These are phyloP conservation scores for Coracopsis vasa DNA, from an alignment of 2,113 vertebrate species.

Conservation along the genomic window DNA sequence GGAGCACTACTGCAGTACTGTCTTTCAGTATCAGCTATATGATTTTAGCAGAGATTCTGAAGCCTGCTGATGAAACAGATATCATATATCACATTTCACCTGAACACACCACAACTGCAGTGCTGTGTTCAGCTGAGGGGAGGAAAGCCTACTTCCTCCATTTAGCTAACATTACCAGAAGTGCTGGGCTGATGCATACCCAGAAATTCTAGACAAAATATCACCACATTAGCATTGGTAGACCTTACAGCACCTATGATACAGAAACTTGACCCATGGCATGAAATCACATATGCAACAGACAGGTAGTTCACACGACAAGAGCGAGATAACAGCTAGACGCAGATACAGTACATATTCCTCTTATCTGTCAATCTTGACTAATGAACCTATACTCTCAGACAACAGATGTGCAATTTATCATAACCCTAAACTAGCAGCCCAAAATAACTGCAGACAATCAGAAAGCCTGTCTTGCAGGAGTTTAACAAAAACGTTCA, in stretches of 20 bases:
- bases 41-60: neutral
- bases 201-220: neutral
- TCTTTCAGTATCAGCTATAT: neutral
- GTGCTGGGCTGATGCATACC: neutral
- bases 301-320: accelerated
- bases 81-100: neutral
- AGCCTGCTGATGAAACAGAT: neutral
- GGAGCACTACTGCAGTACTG: neutral
- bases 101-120: neutral
- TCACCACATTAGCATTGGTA: neutral
- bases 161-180: neutral
- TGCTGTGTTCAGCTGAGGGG: neutral
- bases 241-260: neutral
- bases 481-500: neutral
- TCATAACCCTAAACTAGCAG: neutral
- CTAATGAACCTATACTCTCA: neutral
- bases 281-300: neutral
- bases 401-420: neutral
- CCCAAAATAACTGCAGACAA: neutral
- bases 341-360: neutral
- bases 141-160: neutral
- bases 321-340: neutral
- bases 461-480: neutral
- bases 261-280: neutral
- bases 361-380: neutral